Conservation (phyloP, 2,797 vertebrate species). For the Carapus acus region DNA sequence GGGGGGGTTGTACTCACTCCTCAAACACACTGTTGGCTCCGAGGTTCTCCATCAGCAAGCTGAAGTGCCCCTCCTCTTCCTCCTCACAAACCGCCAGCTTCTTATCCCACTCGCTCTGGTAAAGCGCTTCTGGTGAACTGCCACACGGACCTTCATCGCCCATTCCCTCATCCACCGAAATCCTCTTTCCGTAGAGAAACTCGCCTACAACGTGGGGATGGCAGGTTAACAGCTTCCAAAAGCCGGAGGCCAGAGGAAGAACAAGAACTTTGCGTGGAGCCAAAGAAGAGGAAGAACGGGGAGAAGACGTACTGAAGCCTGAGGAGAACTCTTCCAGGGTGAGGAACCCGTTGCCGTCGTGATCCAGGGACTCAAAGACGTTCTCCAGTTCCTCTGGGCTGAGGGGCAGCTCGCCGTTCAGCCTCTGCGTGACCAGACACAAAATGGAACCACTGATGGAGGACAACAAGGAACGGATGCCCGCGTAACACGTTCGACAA, state of each 20-base stretch:
- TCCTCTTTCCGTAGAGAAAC: constrained; percentile 77
- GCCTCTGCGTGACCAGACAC: constrained; percentile 74
- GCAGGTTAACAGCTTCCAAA: not conserved
- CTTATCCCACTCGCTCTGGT: constrained; percentile 67
- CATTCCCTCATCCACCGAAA: constrained; percentile 44
- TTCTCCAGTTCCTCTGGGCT: constrained; percentile 86
- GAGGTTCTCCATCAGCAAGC: constrained; percentile 80
- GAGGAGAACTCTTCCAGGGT: constrained; percentile 85
- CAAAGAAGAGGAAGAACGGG: constrained; percentile 4
- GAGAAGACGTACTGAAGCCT: constrained; percentile 83
- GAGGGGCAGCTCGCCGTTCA: constrained; percentile 80
- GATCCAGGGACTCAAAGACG: constrained; percentile 84
- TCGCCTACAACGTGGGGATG: constrained; percentile 65
- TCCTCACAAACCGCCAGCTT: constrained; percentile 54
- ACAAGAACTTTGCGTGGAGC: not conserved
- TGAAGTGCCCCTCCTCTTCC: constrained; percentile 85
- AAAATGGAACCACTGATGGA: constrained; percentile 44
- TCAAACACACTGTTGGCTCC: constrained; percentile 82
- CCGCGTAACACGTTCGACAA: constrained; percentile 39
- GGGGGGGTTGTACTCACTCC: constrained; percentile 83
- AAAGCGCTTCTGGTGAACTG: constrained; percentile 60
- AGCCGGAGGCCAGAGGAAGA: not conserved
- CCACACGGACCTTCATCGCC: constrained; percentile 25
- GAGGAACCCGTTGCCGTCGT: constrained; percentile 85
- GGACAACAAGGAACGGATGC: no score